Evolutionary conservation across 2,113 vertebrate genomes (phyloP), one percentile per base, ranked within the genome.

Genomic region (Cynocephalus volans): DNA sequence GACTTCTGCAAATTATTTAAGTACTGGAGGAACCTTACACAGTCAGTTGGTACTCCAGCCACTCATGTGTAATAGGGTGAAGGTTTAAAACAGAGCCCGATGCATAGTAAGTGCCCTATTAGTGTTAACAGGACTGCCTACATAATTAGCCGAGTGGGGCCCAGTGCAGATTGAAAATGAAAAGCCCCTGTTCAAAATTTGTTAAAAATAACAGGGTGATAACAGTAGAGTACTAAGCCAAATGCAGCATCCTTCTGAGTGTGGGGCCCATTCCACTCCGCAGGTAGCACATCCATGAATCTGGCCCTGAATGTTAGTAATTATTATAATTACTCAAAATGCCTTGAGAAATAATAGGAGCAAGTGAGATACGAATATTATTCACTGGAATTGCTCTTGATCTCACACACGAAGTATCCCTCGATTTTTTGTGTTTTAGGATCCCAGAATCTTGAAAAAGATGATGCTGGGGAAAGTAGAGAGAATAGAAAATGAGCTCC

Each of bases 11-110:
- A 36, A 72, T 91, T 91, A 62, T 6, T 65, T 81, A 33, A 70
- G 13, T 64, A 80, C n/a, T 65, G 67, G 33, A 26, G 33, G 75
- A 70, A 82, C 67, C 75, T 58, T 41, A 75, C 41, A 15, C 7
- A 79, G n/a, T 76, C 15, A 65, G 19, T n/a, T 88, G 77, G 18
- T 24, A 41, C 62, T 81, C 41, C 21, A n/a, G 24, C 13, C 75
- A 52, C 7, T 86, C 26, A 12, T 33, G 45, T 76, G 84, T 77
- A 67, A 64, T 31, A 13, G 21, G 48, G 36, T 67, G 50, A 90
- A 54, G 24, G 45, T 79, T 96, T 90, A 94, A 36, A 75, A 73
- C 36, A 83, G n/a, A 80, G 12, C 26, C 90, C 82, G 31, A 31
- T 90, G 87, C 12, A 50, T 48, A 36, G 18, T 64, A 50, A 90